Evolutionary conservation across 1,140 invertebrate species (phyloP), one percentile per base, ranked within the genome.

Genomic region (Zaprionus taronus): DNA sequence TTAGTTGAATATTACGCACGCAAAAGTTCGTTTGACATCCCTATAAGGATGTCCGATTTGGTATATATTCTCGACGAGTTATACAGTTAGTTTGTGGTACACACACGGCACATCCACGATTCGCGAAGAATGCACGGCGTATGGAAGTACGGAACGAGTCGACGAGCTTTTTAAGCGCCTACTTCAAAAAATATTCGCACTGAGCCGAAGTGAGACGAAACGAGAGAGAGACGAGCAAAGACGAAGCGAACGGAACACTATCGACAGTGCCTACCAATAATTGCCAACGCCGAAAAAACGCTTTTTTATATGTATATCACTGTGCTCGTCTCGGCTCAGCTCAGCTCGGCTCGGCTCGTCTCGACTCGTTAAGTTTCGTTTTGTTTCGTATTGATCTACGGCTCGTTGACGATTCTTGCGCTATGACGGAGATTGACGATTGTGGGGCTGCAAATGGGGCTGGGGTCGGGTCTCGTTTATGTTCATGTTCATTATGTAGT

Each of bases 141-240:
- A 90, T 87, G 84, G 74, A 80, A 64, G 65, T 81, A 84, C 85
- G 72, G 78, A 75, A 69, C 78, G 64, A 81, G 53, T 72, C 36
- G 78, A 81, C 77, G 78, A 81, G 81, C 84, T 87, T 87, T 87
- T 87, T 90, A 87, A 87, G 81, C 85, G 85, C 74, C 81, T 89
- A 90, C 74, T 81, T 83, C 61, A 89, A 84, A 89, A 72, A 81
- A 72, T 87, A 90, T 87, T 87, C 72, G 84, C 84, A 81, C 56
- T 53, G 36, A 60, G 49, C 73, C 83, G 80, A 76, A 69, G 70
- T 72, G 61, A 58, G 61, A 81, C 82, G 83, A 78, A 47, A 24
- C 53, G 24, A 47, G 4, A 26, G 24, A 26, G n/a, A 17, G 47
- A 49, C 47, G 20, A 51, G 79, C 24, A 2, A 22, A 56, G 14